Conservation (phyloP, 2,888 invertebrate genomes). For the Isotomurus palustris region DNA sequence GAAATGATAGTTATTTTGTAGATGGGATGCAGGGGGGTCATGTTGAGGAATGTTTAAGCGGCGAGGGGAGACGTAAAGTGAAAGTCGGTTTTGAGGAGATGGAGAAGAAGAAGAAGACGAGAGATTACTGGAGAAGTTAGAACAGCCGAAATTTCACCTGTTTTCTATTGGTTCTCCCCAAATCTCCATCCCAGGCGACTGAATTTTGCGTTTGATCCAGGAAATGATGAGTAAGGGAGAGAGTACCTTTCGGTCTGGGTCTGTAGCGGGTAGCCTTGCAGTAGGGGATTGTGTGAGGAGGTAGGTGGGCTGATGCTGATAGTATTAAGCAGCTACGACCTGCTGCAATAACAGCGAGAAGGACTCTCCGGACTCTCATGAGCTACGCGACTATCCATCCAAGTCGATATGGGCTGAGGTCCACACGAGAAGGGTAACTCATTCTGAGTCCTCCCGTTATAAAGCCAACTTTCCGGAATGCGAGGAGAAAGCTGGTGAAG, state of each 20-base stretch:
- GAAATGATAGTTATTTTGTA: background rate
- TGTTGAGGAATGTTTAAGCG: slow-evolving; percentile 30
- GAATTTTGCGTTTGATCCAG: slow-evolving; percentile 40
- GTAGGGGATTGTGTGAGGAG: too few relatives aligned
- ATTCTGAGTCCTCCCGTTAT: background rate
- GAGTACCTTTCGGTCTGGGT: too few relatives aligned
- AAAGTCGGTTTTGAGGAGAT: too few relatives aligned
- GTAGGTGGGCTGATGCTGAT: slow-evolving; percentile 6
- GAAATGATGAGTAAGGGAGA: slow-evolving; percentile 46
- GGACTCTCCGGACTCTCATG: too few relatives aligned
- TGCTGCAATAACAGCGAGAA: too few relatives aligned
- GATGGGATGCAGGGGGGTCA: slow-evolving; percentile 12
- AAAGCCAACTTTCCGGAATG: background rate
- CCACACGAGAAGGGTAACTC: background rate
- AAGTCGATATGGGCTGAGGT: too few relatives aligned
- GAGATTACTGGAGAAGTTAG: background rate
- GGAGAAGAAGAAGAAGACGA: too few relatives aligned
- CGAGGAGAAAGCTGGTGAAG: background rate
- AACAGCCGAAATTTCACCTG: slow-evolving; percentile 32
- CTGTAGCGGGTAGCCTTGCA: too few relatives aligned
- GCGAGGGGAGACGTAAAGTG: too few relatives aligned
- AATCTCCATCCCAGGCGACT: slow-evolving; percentile 20
- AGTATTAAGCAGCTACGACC: background rate
- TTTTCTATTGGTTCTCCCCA: slow-evolving; percentile 36
- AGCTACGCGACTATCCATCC: too few relatives aligned